Evolutionary conservation across 2,797 vertebrate species (phyloP), one percentile per base, ranked within the genome.

Genomic region (Muscicapa striata): DNA sequence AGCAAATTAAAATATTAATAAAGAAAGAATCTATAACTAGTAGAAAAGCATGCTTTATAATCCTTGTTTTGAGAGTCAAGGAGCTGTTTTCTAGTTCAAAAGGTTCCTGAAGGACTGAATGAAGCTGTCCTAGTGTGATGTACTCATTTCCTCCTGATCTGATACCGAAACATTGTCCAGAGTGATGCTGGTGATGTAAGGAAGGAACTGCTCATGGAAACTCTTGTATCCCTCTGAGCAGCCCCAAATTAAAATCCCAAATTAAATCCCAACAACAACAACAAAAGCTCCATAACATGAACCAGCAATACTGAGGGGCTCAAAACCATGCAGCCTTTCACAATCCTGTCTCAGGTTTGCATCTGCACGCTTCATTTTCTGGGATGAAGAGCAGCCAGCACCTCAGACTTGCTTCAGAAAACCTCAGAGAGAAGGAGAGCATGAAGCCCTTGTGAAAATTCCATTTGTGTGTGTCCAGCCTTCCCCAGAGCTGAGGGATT

Each of bases 161-260:
- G 73, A 10, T 30, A 43, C 13, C 15, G 11, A 7, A 72, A 67
- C 32, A 27, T 34, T 66, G 54, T 3, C 74, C 64, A 46, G 45
- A 32, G 57, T 63, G 59, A 62, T 9, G 19, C 4, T 5, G 26
- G 38, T 32, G 84, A 67, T 34, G 66, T 5, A 17, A 92, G 73
- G 72, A 63, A 67, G 64, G 55, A 82, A 48, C 21, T 57, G 57
- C 84, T 86, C 89, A 66, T 30, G 76, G 76, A 72, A 87, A 88
- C 51, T 75, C 67, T 10, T 10, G 12, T 32, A 6, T 54, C 72
- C 58, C 45, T 76, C 61, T 34, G 67, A 12, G 63, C 13, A 70
- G 41, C 45, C 78, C 79, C 51, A 10, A 36, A 19, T 15, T 30
- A 34, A 80, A 68, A 66, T 7, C 54, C 70, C 64, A 36, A 19